A percentile compares a stretch with the other conserved stretches of the same genome.
Conservation (phyloP, 2,888 invertebrate species). For the Drosophila kokeensis region DNA sequence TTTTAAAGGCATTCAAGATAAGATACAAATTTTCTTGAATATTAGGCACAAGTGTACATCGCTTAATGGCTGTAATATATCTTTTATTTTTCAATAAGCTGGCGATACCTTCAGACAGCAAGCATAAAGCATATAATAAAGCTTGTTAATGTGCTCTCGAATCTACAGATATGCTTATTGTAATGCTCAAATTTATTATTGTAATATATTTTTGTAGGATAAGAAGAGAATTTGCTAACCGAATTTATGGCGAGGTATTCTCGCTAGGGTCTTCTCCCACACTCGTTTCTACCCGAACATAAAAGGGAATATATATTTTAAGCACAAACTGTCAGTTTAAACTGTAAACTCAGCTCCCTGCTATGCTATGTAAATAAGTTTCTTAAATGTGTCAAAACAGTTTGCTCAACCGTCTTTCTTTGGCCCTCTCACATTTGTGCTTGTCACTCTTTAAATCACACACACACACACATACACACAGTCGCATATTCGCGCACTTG, state of each 20-base stretch:
- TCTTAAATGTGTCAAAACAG: constrained; percentile 25
- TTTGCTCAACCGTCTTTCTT: constrained; percentile 11
- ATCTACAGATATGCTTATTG: constrained; percentile 1
- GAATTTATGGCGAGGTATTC: constrained; percentile 11
- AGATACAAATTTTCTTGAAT: neutral
- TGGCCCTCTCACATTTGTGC: constrained; percentile 6
- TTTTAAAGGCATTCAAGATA: neutral
- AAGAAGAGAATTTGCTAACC: neutral
- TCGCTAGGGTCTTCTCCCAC: no score
- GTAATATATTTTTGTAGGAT: neutral
- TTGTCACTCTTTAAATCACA: constrained; percentile 11
- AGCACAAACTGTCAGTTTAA: neutral
- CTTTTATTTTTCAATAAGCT: constrained; percentile 2
- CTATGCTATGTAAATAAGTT: constrained; percentile 17
- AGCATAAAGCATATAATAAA: neutral
- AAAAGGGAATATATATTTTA: neutral
- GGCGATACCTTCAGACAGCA: neutral
- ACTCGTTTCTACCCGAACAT: neutral
- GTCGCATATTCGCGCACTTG: constrained; percentile 5
- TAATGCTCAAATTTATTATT: neutral
- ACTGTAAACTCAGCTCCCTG: neutral
- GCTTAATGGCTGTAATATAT: neutral
- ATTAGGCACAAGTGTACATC: neutral
- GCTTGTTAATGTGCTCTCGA: neutral
- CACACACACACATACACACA: constrained; percentile 14